Percentiles rank a stretch among this genome's conserved stretches.
Conservation (phyloP, 2,888 invertebrate species). For the Lepas anatifera region DNA sequence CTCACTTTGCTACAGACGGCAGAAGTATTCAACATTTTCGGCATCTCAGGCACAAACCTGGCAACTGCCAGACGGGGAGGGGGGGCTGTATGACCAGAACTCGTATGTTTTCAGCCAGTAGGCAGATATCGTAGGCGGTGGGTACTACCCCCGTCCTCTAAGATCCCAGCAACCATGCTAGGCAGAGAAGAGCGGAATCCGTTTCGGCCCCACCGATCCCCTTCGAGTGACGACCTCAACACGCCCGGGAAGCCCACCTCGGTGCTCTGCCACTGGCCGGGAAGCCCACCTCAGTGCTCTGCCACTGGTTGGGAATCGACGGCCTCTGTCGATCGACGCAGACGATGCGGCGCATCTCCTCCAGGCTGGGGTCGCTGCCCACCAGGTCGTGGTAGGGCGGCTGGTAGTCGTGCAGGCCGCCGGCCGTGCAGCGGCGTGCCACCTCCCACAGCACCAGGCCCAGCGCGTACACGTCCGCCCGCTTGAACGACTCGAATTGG, state of each 20-base stretch:
- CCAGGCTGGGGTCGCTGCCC: slow-evolving; percentile 85
- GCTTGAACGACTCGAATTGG: slow-evolving; percentile 93
- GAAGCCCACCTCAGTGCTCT: slow-evolving; percentile 41
- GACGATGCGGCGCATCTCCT: slow-evolving; percentile 88
- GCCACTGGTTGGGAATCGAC: slow-evolving; percentile 85
- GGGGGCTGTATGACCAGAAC: too few relatives aligned
- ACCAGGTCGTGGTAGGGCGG: slow-evolving; percentile 91
- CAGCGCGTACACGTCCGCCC: slow-evolving; percentile 96
- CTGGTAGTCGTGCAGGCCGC: slow-evolving; percentile 63
- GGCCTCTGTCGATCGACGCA: slow-evolving; percentile 78
- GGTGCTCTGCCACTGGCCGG: slow-evolving; percentile 67
- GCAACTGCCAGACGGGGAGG: too few relatives aligned
- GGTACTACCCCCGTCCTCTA: too few relatives aligned
- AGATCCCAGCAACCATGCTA: too few relatives aligned
- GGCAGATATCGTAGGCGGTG: too few relatives aligned
- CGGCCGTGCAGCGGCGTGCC: slow-evolving; percentile 34
- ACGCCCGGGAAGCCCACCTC: background rate
- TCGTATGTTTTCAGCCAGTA: too few relatives aligned
- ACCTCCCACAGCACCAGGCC: slow-evolving; percentile 97
- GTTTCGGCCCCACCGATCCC: too few relatives aligned
- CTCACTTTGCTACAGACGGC: too few relatives aligned
- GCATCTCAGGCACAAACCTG: too few relatives aligned
- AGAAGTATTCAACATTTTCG: too few relatives aligned
- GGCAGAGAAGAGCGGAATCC: too few relatives aligned
- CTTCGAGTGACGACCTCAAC: too few relatives aligned